These are phyloP conservation scores for Doris montereyensis DNA, from an alignment of 2,888 invertebrate genomes.

Conservation along the genomic window DNA sequence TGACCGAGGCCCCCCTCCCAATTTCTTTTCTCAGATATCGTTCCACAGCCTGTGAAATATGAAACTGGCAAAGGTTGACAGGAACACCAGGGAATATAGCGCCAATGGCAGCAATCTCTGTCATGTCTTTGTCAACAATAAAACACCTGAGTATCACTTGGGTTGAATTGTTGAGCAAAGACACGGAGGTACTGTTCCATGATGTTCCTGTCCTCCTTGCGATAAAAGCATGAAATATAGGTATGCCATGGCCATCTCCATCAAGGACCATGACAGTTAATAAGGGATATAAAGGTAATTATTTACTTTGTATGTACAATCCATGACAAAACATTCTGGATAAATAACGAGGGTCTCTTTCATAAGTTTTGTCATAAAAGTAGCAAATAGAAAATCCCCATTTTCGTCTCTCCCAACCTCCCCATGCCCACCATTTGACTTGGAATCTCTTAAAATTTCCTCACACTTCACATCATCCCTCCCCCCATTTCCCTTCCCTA, in stretches of 20 bases:
- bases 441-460: no score
- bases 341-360: no score
- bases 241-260: slow-evolving; percentile 7
- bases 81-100: slow-evolving; percentile 11
- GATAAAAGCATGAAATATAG: slow-evolving; percentile 8
- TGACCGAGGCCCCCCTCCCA: background rate
- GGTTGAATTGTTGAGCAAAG: slow-evolving; percentile 17
- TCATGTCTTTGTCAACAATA: slow-evolving; percentile 22
- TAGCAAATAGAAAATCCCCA: no score
- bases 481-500: no score
- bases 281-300: no score
- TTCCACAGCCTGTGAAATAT: slow-evolving; percentile 24
- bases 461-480: no score
- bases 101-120: slow-evolving; percentile 18
- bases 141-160: background rate
- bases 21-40: background rate
- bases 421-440: no score
- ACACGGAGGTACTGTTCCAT: slow-evolving; percentile 5
- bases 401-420: no score
- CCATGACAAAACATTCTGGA: no score
- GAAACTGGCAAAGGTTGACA: slow-evolving; percentile 20
- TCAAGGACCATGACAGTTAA: slow-evolving; percentile 7
- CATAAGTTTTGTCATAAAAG: no score
- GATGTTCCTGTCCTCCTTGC: slow-evolving; percentile 16
- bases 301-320: no score